These are phyloP conservation scores for Mareca penelope DNA, from an alignment of 2,797 vertebrate species.

Conservation along the genomic window DNA sequence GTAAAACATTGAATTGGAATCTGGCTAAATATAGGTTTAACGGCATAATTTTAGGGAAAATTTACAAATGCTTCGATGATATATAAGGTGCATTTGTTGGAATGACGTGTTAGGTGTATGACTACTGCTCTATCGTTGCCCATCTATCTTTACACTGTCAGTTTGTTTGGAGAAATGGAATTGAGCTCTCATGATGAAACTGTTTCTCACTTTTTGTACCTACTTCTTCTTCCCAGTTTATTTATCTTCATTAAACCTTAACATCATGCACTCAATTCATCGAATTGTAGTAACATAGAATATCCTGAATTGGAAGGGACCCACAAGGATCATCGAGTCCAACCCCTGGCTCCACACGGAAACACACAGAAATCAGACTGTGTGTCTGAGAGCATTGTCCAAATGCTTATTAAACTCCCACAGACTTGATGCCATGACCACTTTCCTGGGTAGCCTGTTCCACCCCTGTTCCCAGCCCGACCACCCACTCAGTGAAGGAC, in stretches of 20 bases:
- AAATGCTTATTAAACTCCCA: too few species aligned
- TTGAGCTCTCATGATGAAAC: background rate
- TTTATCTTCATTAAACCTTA: background rate
- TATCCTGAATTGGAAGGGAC: too few species aligned
- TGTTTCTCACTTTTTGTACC: background rate
- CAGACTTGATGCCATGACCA: too few species aligned
- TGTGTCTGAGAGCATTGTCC: too few species aligned
- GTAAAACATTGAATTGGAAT: background rate
- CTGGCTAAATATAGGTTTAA: background rate
- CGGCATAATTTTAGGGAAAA: background rate
- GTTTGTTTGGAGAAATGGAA: background rate
- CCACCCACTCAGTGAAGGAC: too few species aligned
- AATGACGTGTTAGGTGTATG: background rate
- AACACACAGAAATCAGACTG: too few species aligned
- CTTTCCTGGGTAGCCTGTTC: too few species aligned
- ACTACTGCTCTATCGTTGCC: background rate
- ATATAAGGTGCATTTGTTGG: background rate
- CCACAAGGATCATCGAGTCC: too few species aligned
- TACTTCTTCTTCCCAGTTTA: background rate
- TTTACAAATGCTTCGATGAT: background rate
- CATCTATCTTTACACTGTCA: background rate
- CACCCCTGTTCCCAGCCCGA: too few species aligned
- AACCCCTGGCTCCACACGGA: too few species aligned
- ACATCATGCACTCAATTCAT: background rate
- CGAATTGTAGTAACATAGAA: too few species aligned